A percentile compares a stretch with the other conserved stretches of the same genome.
Conservation (phyloP, 2,113 vertebrate genomes). For the Nothocercus nigrocapillus region DNA sequence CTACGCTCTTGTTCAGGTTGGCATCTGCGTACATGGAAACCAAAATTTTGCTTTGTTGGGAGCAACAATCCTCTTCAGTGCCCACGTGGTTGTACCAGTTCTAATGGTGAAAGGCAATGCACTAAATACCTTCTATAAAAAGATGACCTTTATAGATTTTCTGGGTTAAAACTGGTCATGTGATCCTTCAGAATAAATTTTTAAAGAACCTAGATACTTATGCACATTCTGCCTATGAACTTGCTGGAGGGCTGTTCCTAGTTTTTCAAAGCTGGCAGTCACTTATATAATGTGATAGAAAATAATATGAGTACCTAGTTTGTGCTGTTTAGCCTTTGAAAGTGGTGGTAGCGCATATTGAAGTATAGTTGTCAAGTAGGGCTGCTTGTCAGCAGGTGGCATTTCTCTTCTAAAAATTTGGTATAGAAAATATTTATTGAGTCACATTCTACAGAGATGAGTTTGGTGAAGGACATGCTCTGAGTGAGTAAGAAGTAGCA, state of each 20-base stretch:
- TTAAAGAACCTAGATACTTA: background rate
- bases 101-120: background rate
- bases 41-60: background rate
- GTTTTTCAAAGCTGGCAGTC: background rate
- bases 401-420: background rate
- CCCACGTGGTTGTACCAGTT: background rate
- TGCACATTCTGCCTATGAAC: background rate
- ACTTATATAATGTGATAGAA: background rate
- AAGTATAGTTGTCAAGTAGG: background rate
- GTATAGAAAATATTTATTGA: background rate
- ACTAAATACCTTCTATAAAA: background rate
- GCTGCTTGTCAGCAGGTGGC: background rate
- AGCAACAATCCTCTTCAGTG: background rate
- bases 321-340: background rate
- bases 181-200: background rate
- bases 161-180: background rate
- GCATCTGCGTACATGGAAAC: constrained; percentile 15
- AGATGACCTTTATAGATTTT: background rate
- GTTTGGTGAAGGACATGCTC: background rate
- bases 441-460: background rate
- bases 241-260: background rate
- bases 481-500: background rate
- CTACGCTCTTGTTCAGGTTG: constrained; percentile 95
- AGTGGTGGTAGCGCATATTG: background rate
- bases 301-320: background rate